Conservation (phyloP, 2,113 vertebrate genomes). For the Atlantisia rogersi region DNA sequence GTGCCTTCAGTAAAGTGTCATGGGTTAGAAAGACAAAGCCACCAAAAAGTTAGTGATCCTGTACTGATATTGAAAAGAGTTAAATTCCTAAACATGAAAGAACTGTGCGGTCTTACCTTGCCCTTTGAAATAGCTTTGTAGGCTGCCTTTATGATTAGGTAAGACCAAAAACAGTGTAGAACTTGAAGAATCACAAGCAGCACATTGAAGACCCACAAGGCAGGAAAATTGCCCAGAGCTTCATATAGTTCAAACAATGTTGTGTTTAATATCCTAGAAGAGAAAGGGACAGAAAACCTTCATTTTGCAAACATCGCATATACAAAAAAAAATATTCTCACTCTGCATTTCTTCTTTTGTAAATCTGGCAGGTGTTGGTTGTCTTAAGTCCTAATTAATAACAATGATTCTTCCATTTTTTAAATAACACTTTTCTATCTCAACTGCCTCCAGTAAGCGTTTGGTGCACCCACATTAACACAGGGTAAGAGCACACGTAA, state of each 20-base stretch:
- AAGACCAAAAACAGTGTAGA: slow-evolving; percentile 94
- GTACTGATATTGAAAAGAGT: not conserved
- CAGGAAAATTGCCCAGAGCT: slow-evolving; percentile 93
- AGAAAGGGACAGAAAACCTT: slow-evolving; percentile 11
- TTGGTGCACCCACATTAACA: not conserved
- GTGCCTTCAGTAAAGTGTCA: not conserved
- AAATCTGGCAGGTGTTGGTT: not conserved
- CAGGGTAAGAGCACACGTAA: not conserved
- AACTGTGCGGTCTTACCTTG: slow-evolving; percentile 82
- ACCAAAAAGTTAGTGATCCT: not conserved
- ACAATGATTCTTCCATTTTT: not conserved
- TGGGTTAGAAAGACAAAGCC: not conserved
- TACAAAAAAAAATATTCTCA: not conserved
- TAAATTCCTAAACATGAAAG: not conserved
- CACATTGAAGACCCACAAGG: slow-evolving; percentile 93
- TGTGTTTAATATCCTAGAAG: slow-evolving; percentile 91
- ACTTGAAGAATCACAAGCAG: slow-evolving; percentile 89
- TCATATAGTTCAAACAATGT: slow-evolving; percentile 96
- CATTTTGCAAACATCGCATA: not conserved
- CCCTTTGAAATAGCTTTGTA: slow-evolving; percentile 94
- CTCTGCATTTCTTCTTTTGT: not conserved
- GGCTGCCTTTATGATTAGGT: slow-evolving; percentile 90
- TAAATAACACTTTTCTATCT: not conserved
- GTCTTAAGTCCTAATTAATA: not conserved
- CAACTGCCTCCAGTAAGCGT: not conserved